Evolutionary conservation across 2,888 invertebrate genomes (phyloP), one percentile per base, ranked within the genome.

Genomic region (Stictocephala bisonia): DNA sequence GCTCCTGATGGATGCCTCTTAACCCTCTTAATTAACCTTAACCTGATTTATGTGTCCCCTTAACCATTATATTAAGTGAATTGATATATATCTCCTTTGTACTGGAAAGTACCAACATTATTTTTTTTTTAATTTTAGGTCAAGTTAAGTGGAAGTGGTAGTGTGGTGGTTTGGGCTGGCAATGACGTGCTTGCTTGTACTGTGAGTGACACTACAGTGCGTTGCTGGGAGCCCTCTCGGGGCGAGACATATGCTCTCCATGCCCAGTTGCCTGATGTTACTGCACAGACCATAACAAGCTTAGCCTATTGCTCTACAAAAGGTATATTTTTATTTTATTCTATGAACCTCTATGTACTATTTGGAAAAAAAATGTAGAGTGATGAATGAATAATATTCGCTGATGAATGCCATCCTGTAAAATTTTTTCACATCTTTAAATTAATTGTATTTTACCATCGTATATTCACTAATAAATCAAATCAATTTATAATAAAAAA

Each of bases 171-270:
- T 26, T 95, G 94, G 93, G 90, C 91, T 35, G 91, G 91, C 2
- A 86, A 85, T 74, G 90, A 89, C 51, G 86, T 89, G 11, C 82
- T 96, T 72, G 95, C 94, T 0, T 90, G 94, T 74, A 88, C 87
- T 35, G 85, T 85, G 83, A 92, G 93, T 44, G 97, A 97, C 81
- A 87, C 93, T 76, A 86, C 90, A 13, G 90, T 95, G 26, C 90
- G 97, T 78, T 89, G 98, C 79, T 99, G 97, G 97, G 96, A 99
- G 83, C 90, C 98, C 79, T 93, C 96, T 64, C 92, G 92, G 27
- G 96, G 97, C 72, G 97, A 98, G 80, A 98, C 96, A 84, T 96
- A 93, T 83, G 89, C 96, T 0, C 84, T 97, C 24, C 82, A 91
- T 41, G 90, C 87, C 79, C 86, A 87, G 64, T 76, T 72, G 48